Evolutionary conservation across 2,797 vertebrate species (phyloP).

Genomic region (Brachymystax lenok): DNA sequence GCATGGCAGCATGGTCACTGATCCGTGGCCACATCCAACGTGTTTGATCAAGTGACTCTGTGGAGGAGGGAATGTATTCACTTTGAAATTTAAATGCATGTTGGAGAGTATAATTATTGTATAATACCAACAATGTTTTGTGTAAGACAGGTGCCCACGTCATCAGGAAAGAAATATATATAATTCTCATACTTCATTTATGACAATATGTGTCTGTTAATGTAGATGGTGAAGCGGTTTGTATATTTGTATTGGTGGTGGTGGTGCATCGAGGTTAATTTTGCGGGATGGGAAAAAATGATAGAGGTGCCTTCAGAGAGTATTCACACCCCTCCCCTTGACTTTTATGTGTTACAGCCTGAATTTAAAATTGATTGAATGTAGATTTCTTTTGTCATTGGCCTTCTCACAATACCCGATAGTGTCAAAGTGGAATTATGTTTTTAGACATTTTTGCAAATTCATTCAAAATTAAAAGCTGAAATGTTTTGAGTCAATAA

Average conservation of each 20-base stretch:
- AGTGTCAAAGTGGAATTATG: too few relatives aligned
- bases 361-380: too few relatives aligned
- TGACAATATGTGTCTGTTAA: conserved; percentile 54
- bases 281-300: conserved; percentile 44
- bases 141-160: conserved; percentile 49
- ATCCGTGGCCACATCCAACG: conserved; percentile 48
- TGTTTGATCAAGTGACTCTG: conserved; percentile 66
- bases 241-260: conserved; percentile 17
- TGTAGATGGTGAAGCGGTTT: conserved; percentile 46
- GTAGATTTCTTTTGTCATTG: too few relatives aligned
- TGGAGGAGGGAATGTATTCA: conserved; percentile 26
- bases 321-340: too few relatives aligned
- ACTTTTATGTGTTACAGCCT: too few relatives aligned
- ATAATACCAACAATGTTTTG: conserved; percentile 50
- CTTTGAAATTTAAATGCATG: conserved; percentile 62
- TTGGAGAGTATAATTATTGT: conserved; percentile 29
- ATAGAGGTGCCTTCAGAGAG: too few relatives aligned
- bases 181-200: conserved; percentile 68
- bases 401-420: too few relatives aligned
- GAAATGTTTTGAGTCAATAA: too few relatives aligned
- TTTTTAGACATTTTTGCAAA: too few relatives aligned
- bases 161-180: conserved; percentile 34
- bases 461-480: too few relatives aligned
- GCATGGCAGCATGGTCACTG: conserved; percentile 44
- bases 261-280: conserved; percentile 59